phyloP scores from a whole-genome alignment of 1,140 invertebrate genomes.

The Drosophila neocordata region DNA sequence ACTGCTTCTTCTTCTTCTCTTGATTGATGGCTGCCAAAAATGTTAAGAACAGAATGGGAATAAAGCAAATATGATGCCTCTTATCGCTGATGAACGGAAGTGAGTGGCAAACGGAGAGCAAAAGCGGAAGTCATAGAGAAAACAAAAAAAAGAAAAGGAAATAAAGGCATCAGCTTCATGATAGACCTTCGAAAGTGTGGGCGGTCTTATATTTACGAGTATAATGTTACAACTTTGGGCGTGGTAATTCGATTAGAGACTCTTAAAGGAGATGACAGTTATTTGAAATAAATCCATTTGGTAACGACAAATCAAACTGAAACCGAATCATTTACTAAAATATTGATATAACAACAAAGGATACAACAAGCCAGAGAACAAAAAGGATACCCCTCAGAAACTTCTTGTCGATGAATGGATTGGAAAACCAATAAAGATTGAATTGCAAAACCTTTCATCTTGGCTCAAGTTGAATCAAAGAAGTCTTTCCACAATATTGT shows the following conservation, averaged over 20 bases:
- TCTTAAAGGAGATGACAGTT: constrained; percentile 4
- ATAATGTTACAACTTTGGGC: not conserved
- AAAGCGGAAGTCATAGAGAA: constrained; percentile 29
- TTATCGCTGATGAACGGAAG: constrained; percentile 19
- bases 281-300: constrained; percentile 9
- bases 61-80: constrained; percentile 47
- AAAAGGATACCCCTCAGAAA: too few species aligned
- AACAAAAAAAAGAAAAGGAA: not conserved
- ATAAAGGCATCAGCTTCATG: constrained; percentile 11
- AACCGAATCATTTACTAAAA: constrained; percentile 9
- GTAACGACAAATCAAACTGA: not conserved
- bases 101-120: constrained; percentile 8
- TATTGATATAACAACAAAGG: not conserved
- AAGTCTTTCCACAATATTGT: too few species aligned
- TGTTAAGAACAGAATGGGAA: constrained; percentile 26
- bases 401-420: too few species aligned
- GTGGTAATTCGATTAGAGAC: constrained; percentile 8
- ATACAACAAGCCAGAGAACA: too few species aligned
- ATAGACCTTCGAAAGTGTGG: not conserved
- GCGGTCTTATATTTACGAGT: not conserved
- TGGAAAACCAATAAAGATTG: too few species aligned
- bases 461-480: too few species aligned
- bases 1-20: constrained; percentile 11
- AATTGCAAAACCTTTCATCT: too few species aligned
- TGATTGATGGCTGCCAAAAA: constrained; percentile 67